phyloP scores from a whole-genome alignment of 2,888 invertebrate species.

The Orthosia gracilis region DNA sequence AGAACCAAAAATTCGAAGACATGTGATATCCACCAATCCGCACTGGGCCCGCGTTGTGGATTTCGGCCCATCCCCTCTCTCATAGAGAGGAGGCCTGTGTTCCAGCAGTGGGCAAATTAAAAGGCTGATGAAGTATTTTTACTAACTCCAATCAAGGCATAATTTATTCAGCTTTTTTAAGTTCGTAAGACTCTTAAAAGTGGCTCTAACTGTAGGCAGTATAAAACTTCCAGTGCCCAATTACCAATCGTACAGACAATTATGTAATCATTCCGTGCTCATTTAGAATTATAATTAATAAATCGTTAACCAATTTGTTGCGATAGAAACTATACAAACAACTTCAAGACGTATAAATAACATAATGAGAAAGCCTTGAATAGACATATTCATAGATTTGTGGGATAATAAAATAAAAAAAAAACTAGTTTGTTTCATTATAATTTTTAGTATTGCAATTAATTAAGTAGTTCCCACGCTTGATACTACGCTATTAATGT shows the following conservation, averaged over 20 bases:
- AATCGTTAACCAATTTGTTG: slow-evolving; percentile 52
- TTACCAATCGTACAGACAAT: slow-evolving; percentile 8
- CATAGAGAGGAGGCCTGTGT: too few relatives aligned
- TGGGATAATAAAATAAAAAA: slow-evolving; percentile 68
- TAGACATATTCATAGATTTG: slow-evolving; percentile 47
- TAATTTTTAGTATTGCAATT: slow-evolving; percentile 62
- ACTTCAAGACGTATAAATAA: slow-evolving; percentile 57
- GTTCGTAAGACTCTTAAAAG: background rate
- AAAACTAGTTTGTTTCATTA: slow-evolving; percentile 73
- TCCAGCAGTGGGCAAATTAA: too few relatives aligned
- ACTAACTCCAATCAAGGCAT: background rate
- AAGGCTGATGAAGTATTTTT: too few relatives aligned
- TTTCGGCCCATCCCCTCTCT: too few relatives aligned
- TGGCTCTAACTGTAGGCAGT: background rate
- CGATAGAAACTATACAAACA: slow-evolving; percentile 50
- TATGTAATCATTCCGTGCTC: background rate
- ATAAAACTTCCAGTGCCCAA: background rate
- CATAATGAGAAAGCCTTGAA: slow-evolving; percentile 58
- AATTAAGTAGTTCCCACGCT: slow-evolving; percentile 75
- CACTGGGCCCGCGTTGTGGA: too few relatives aligned
- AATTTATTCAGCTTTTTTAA: slow-evolving; percentile 1
- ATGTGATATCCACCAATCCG: too few relatives aligned
- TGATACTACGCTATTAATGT: slow-evolving; percentile 57
- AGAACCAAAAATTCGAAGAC: too few relatives aligned
- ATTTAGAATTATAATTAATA: slow-evolving; percentile 12